phyloP scores from a whole-genome alignment of 2,113 vertebrate genomes.

The Alligator sinensis region DNA sequence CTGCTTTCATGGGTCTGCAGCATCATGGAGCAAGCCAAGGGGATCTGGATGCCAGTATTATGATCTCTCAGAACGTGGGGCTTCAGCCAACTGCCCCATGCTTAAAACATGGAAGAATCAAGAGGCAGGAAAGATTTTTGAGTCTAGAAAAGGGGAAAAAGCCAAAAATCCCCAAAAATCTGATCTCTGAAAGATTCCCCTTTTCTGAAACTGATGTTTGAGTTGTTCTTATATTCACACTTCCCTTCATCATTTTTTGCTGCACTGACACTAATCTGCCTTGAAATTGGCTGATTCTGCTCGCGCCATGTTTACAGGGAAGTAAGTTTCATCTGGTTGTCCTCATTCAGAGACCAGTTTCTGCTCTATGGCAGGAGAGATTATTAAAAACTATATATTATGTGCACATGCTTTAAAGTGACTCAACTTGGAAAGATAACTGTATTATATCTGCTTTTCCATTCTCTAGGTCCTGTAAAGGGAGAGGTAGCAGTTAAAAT shows the following conservation, averaged over 20 bases:
- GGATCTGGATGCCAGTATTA: neutral
- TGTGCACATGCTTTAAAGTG: slow-evolving; percentile 67
- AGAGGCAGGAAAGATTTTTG: neutral
- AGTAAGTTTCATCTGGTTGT: slow-evolving; percentile 71
- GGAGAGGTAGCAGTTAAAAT: slow-evolving; percentile 69
- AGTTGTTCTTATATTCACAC: slow-evolving; percentile 54
- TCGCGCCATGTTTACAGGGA: slow-evolving; percentile 72
- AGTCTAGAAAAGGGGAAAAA: neutral
- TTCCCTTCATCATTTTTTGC: slow-evolving; percentile 67
- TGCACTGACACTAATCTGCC: slow-evolving; percentile 75
- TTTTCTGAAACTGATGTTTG: slow-evolving; percentile 53
- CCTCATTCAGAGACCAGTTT: slow-evolving; percentile 72
- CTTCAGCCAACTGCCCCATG: neutral
- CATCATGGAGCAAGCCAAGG: neutral
- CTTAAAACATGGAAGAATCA: neutral
- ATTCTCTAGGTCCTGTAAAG: slow-evolving; percentile 59
- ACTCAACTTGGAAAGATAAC: slow-evolving; percentile 73
- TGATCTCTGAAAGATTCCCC: slow-evolving; percentile 16
- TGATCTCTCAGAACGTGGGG: neutral
- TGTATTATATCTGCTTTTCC: slow-evolving; percentile 68
- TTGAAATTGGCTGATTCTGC: slow-evolving; percentile 82
- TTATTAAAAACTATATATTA: slow-evolving; percentile 79
- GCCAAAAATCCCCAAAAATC: neutral
- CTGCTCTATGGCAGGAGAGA: slow-evolving; percentile 71
- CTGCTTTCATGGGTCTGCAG: neutral